Conservation (phyloP, 2,113 vertebrate species). For the Salvelinus namaycush region DNA sequence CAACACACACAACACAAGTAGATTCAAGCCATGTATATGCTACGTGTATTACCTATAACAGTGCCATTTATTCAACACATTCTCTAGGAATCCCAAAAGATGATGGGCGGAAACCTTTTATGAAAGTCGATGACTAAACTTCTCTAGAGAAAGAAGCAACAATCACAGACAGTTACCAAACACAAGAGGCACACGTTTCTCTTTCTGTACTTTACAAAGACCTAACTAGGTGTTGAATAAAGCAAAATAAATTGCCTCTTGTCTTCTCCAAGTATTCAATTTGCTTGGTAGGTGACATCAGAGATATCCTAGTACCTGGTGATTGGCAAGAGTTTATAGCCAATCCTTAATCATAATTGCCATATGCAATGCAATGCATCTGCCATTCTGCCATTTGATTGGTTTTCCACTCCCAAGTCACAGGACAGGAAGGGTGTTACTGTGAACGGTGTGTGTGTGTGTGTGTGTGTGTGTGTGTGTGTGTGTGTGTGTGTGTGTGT, state of each 20-base stretch:
- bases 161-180: background rate
- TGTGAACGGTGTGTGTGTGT: background rate
- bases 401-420: constrained; percentile 13
- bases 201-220: background rate
- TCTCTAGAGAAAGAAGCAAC: background rate
- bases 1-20: no score
- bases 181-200: background rate
- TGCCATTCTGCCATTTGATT: constrained; percentile 14
- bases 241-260: background rate
- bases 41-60: no score
- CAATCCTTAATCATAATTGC: background rate
- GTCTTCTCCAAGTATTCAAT: background rate
- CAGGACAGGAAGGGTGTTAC: constrained; percentile 3
- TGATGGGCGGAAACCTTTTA: no score
- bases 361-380: background rate
- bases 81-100: no score
- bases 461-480: background rate
- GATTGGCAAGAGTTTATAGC: background rate
- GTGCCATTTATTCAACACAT: no score
- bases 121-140: background rate
- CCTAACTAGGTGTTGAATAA: background rate
- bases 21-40: no score
- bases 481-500: background rate
- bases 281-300: background rate
- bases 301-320: background rate